A percentile compares a stretch with the other conserved stretches of the same genome.
Evolutionary conservation across 2,888 invertebrate genomes (phyloP).

Genomic region (Catocala sponsa): DNA sequence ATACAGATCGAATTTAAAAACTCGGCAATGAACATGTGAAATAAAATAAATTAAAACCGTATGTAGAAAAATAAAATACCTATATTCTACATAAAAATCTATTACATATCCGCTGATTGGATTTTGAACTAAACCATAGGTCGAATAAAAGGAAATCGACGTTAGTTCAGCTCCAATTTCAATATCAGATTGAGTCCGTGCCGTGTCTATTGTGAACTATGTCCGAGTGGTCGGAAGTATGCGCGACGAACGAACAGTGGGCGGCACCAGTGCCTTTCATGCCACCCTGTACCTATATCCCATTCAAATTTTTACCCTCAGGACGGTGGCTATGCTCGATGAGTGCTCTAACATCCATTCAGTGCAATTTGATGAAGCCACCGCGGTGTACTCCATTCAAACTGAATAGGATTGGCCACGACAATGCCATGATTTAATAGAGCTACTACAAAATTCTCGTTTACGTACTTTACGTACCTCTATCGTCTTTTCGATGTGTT

Average conservation of each 20-base stretch:
- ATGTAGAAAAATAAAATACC: too few relatives aligned
- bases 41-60: too few relatives aligned
- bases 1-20: too few relatives aligned
- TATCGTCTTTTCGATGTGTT: conserved; percentile 49
- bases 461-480: conserved; percentile 41
- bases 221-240: conserved; percentile 81
- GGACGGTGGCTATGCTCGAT: conserved; percentile 72
- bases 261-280: conserved; percentile 59
- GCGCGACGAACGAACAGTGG: conserved; percentile 62
- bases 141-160: conserved; percentile 58
- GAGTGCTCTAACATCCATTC: conserved; percentile 84
- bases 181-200: conserved; percentile 78
- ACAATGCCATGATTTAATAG: conserved; percentile 83
- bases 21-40: too few relatives aligned
- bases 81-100: not conserved
- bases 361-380: conserved; percentile 86
- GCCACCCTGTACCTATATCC: conserved; percentile 70
- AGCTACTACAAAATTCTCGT: conserved; percentile 71
- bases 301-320: conserved; percentile 87
- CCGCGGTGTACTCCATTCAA: conserved; percentile 76
- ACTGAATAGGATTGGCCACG: conserved; percentile 79
- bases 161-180: conserved; percentile 78
- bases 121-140: conserved; percentile 49
- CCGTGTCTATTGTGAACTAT: conserved; percentile 75
- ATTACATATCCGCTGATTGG: conserved; percentile 46